Evolutionary conservation across 2,797 vertebrate genomes (phyloP), one percentile per base, ranked within the genome.

Genomic region (Petrocephalus schoutedeni): DNA sequence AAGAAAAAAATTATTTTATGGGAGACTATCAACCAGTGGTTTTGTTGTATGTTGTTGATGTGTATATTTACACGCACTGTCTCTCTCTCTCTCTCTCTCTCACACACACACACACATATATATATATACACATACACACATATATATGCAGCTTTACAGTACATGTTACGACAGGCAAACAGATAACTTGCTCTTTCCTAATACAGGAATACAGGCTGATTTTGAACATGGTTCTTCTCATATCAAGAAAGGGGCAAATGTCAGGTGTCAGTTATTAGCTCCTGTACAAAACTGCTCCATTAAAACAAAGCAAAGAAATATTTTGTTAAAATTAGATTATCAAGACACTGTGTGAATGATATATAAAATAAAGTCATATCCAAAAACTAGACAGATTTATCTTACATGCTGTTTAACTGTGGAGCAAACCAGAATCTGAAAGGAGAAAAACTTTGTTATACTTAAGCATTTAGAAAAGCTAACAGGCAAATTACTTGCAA

Each of bases 321-420:
- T 83, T 83, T 56, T 51, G 71, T 53, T 10, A 87, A 77, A 80
- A 82, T 58, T 10, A 32, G 36, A 67, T 36, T 77, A 28, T 87
- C 64, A n/a, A 59, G 56, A 86, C 21, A 64, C 58, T 21, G 85
- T 82, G 23, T 45, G 28, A 86, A n/a, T 59, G 54, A 32, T 58
- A 56, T 32, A 85, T 56, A 85, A 86, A 86, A 86, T 74, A 77
- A 74, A 61, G 36, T 83, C 23, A 58, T 49, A 88, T 59, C 32
- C 32, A 54, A 61, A 59, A 54, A 58, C 57, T 49, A 88, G 58
- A 61, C 32, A 83, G 28, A 53, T 32, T 41, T 36, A 54, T 85
- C 23, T 86, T 36, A 86, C 84, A 86, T 58, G 54, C 54, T 56
- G 84, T 84, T 83, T 83, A 88, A 83, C 21, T 84, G 57, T 59